Conservation (phyloP, 1,140 invertebrate genomes). For the Ladona fulva region DNA sequence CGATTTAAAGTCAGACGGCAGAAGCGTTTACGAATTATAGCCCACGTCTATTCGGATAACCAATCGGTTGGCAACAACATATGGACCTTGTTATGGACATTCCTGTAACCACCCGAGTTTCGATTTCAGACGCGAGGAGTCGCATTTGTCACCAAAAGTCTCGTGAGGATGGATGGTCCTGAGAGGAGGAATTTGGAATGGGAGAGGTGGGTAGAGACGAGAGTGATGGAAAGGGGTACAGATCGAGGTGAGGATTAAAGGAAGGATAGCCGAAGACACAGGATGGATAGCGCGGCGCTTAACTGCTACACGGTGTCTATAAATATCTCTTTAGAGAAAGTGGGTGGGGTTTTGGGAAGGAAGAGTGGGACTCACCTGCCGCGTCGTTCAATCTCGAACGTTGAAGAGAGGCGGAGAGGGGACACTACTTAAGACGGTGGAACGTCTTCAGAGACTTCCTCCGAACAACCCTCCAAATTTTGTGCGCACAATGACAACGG, state of each 20-base stretch:
- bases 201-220: too few species aligned
- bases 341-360: not conserved
- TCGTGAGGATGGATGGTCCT: not conserved
- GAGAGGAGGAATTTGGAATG: not conserved
- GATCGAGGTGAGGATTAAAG: not conserved
- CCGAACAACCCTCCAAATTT: not conserved
- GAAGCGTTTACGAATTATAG: too few species aligned
- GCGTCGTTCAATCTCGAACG: not conserved
- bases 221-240: not conserved
- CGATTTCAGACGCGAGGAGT: too few species aligned
- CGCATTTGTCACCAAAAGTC: too few species aligned
- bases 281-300: not conserved
- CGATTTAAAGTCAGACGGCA: too few species aligned
- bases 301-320: slow-evolving; percentile 1
- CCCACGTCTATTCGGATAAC: too few species aligned
- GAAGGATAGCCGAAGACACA: not conserved
- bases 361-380: not conserved
- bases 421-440: too few species aligned
- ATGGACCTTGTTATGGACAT: too few species aligned
- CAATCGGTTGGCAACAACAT: too few species aligned
- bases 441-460: too few species aligned
- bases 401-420: not conserved
- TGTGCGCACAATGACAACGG: not conserved
- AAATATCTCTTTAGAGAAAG: not conserved
- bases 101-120: too few species aligned